Percentiles rank a stretch among this genome's conserved stretches.
Conservation (phyloP, 2,113 vertebrate genomes). For the Perccottus glenii region DNA sequence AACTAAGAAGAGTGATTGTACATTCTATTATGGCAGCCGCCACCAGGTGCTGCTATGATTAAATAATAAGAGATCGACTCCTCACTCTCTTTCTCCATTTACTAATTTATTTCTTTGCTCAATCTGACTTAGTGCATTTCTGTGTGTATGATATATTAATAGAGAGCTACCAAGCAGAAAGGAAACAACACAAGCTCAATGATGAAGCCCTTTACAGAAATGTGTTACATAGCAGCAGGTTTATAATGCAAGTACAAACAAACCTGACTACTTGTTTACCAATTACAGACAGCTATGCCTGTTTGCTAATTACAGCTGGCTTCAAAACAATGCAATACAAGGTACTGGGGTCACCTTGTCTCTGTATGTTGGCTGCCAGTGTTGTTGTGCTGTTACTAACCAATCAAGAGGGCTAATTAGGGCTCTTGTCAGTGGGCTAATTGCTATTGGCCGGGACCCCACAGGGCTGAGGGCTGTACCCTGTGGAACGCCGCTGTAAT, state of each 20-base stretch:
- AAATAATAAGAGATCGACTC: slow-evolving; percentile 38
- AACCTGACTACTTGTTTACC: slow-evolving; percentile 54
- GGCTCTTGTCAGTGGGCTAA: slow-evolving; percentile 75
- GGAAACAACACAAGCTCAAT: slow-evolving; percentile 25
- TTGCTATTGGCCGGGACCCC: slow-evolving; percentile 75
- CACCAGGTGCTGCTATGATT: slow-evolving; percentile 72
- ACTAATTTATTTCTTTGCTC: slow-evolving; percentile 28
- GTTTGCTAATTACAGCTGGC: slow-evolving; percentile 57
- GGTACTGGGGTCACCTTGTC: slow-evolving; percentile 41
- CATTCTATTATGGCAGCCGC: slow-evolving; percentile 47
- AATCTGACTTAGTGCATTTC: not conserved
- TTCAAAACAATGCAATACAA: slow-evolving; percentile 30
- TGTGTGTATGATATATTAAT: slow-evolving; percentile 37
- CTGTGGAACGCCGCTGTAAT: slow-evolving; percentile 60
- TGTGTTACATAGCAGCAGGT: slow-evolving; percentile 41
- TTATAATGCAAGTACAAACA: slow-evolving; percentile 45
- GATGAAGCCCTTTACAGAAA: slow-evolving; percentile 32
- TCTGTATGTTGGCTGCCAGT: slow-evolving; percentile 29
- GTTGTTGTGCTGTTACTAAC: slow-evolving; percentile 55
- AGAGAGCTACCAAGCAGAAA: slow-evolving; percentile 20
- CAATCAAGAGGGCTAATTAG: slow-evolving; percentile 80
- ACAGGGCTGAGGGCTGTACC: slow-evolving; percentile 62
- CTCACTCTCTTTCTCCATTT: slow-evolving; percentile 15
- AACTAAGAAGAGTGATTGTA: slow-evolving; percentile 9
- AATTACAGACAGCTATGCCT: slow-evolving; percentile 54